Evolutionary conservation across 1,140 invertebrate genomes (phyloP), one percentile per base, ranked within the genome.

Genomic region (Bombus soroeensis): DNA sequence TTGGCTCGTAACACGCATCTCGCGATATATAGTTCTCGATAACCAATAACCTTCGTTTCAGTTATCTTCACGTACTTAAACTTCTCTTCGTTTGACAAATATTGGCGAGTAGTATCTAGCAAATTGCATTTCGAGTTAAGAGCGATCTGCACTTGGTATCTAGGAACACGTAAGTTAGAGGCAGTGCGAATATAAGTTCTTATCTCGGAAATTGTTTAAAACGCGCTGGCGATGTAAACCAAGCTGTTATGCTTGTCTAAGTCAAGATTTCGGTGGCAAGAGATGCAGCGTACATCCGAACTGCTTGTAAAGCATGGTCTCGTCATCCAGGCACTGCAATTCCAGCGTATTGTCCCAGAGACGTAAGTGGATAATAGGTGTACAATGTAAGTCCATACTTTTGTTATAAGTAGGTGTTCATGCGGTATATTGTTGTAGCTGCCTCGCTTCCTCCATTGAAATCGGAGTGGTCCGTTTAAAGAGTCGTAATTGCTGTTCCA

Each of bases 351-450:
- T 88, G 89, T 92, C 73, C 87, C 91, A 83, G 73, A 92, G 88
- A 86, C 84, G 91, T 92, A 92, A 92, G 91, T 92, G 91, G 86
- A 92, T 92, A 92, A 92, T 92, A 84, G 90, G 86, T 91, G 90
- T 76, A 86, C 85, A 88, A 88, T 90, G 83, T 88, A 90, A 90
- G 89, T 86, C 87, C 89, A 75, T 77, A 86, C 81, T 90, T 85
- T 90, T 88, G 89, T 88, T 88, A 85, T 79, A 86, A 90, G 86
- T 90, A 85, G 83, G 81, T 90, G 80, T 85, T 74, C 82, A 80
- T 75, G 77, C 85, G 80, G 68, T 79, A 68, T 85, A 88, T 90
- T 86, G 89, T 90, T 90, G 74, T 79, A 88, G 82, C 70, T 88
- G 89, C 62, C 83, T 87, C 47, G 89, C 76, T 90, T 90, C 89